Evolutionary conservation across 2,797 vertebrate species (phyloP), one percentile per base, ranked within the genome.

Genomic region (Pipistrellus pygmaeus): DNA sequence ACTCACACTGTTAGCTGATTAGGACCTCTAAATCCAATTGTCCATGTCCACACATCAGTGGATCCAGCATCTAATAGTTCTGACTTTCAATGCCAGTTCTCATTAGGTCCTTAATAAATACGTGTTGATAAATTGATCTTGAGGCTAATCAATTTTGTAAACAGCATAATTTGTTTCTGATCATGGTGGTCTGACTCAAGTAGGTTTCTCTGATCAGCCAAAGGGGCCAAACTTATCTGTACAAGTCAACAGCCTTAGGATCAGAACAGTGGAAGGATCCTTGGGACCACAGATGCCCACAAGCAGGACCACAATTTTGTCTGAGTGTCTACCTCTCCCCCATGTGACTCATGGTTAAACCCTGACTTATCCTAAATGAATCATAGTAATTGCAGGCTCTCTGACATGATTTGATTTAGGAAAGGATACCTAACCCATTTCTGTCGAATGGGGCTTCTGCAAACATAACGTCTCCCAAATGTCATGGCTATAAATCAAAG

Each of bases 61-160:
- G 35, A 35, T 55, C 21, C 55, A 27, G 4, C 17, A 3, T 12
- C 57, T 46, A 68, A 68, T 7, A 38, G 71, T 20, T 41, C 21
- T 46, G 8, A 30, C 5, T 81, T 81, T 60, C 25, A 27, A 72
- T 53, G 13, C 72, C 60, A 92, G 27, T n/a, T 73, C n/a, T 14
- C 48, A 20, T 21, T 51, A 72, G 64, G 30, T 78, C 8, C 38
- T 92, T 68, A 86, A 81, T n/a, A 85, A 85, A 86, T 51, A 51
- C 17, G 62, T 89, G 85, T 87, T 62, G 18, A 83, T 73, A 68
- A 89, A 35, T 38, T 89, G 15, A 60, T 89, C 64, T 60, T 57
- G 55, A 88, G 38, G 17, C 75, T 53, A 85, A 84, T 75, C 21
- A 55, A 2, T 66, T 88, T 82, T 66, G 27, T 68, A 68, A 88